These are phyloP conservation scores for Tachysurus fulvidraco DNA, from an alignment of 2,113 vertebrate genomes.

Conservation along the genomic window DNA sequence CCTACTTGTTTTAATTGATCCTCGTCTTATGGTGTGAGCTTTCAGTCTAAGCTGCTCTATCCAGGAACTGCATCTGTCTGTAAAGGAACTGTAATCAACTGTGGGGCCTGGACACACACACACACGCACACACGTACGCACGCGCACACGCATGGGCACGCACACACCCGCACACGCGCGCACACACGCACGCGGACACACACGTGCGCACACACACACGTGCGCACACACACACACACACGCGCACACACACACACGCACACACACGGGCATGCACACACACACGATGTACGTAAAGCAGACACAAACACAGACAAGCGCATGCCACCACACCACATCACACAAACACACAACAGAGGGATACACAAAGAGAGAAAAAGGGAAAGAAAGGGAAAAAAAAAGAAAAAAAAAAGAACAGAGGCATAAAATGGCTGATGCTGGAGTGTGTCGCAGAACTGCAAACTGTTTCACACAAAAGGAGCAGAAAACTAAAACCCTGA, in stretches of 20 bases:
- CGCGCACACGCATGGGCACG: too few species aligned
- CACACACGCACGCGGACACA: too few species aligned
- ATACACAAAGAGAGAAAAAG: constrained; percentile 52
- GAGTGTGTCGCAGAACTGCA: constrained; percentile 75
- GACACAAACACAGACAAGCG: constrained; percentile 27
- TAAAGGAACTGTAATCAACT: constrained; percentile 99
- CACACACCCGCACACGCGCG: constrained; percentile 46
- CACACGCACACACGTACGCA: constrained; percentile 43
- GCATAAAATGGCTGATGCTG: constrained; percentile 84
- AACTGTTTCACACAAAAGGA: constrained; percentile 73
- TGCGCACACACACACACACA: constrained; percentile 61
- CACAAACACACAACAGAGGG: constrained; percentile 72
- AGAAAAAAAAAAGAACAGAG: constrained; percentile 75
- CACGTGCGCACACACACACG: constrained; percentile 50
- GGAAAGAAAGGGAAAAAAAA: constrained; percentile 61
- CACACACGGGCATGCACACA: constrained; percentile 43
- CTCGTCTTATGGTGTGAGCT: constrained; percentile 99
- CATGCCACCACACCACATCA: constrained; percentile 65
- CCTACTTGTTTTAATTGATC: constrained; percentile 99
- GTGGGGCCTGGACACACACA: constrained; percentile 88
- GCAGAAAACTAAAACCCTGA: constrained; percentile 51
- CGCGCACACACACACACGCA: constrained; percentile 45
- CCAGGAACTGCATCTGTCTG: constrained; percentile 99
- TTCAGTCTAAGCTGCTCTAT: constrained; percentile 99
- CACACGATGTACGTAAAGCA: constrained; percentile 48